Conservation (phyloP, 2,113 vertebrate species). For the Anoplopoma fimbria region DNA sequence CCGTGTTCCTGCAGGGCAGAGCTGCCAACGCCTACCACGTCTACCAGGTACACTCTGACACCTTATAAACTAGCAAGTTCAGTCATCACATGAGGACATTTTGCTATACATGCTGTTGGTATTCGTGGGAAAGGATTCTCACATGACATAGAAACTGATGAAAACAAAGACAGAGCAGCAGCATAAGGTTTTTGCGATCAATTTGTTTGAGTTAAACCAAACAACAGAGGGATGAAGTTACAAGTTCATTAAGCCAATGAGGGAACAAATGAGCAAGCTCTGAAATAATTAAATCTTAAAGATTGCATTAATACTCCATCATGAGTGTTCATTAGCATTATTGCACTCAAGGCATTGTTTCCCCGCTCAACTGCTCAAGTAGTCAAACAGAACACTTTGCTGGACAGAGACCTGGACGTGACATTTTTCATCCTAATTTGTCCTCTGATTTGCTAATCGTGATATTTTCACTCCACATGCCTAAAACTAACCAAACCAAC, state of each 20-base stretch:
- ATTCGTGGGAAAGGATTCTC: no score
- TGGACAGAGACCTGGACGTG: background rate
- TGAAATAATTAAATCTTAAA: constrained; percentile 22
- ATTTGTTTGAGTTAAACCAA: constrained; percentile 15
- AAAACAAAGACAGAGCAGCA: background rate
- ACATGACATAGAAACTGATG: background rate
- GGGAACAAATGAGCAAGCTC: constrained; percentile 31
- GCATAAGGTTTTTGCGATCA: background rate
- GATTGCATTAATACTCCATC: constrained; percentile 39
- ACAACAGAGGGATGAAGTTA: background rate
- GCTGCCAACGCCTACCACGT: constrained; percentile 97
- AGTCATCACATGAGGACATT: background rate
- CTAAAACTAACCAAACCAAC: background rate
- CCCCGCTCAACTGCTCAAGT: background rate
- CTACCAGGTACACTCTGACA: constrained; percentile 89
- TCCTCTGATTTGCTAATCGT: background rate
- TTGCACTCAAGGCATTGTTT: background rate
- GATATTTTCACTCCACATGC: background rate
- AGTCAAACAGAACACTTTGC: background rate
- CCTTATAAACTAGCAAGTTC: background rate
- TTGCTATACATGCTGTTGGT: background rate
- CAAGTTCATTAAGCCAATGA: constrained; percentile 29
- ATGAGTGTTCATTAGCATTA: constrained; percentile 31
- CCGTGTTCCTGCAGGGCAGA: constrained; percentile 95
- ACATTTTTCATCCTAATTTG: background rate